These are phyloP conservation scores for Mastomys natalensis DNA, from an alignment of 2,113 vertebrate species.

Conservation along the genomic window DNA sequence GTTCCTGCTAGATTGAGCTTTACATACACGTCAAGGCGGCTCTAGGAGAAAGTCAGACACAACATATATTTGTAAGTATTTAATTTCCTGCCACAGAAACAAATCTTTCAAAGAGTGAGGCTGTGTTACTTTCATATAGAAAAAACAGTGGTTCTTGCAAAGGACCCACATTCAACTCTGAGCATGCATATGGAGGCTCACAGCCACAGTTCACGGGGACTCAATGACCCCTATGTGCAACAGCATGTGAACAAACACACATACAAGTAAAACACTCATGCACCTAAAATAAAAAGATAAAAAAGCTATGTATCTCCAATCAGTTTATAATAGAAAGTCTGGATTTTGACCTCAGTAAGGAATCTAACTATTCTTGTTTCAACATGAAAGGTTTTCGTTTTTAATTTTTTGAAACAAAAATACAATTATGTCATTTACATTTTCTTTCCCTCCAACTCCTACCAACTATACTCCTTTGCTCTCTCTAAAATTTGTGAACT, in stretches of 20 bases:
- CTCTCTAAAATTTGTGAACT: not conserved
- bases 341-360: not conserved
- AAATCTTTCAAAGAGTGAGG: not conserved
- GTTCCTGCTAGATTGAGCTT: not conserved
- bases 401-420: not conserved
- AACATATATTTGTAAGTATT: not conserved
- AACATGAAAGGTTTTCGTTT: not conserved
- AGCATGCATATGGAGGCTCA: not conserved
- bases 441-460: not conserved
- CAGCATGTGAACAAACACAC: not conserved
- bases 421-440: not conserved
- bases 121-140: not conserved
- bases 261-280: not conserved
- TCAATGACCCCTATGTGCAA: not conserved
- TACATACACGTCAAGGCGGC: not conserved
- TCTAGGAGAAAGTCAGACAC: not conserved
- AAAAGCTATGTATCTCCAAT: not conserved
- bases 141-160: not conserved
- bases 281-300: not conserved
- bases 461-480: not conserved
- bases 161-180: not conserved
- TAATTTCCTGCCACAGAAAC: not conserved
- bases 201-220: not conserved
- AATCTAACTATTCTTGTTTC: not conserved
- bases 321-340: not conserved